A percentile compares a stretch with the other conserved stretches of the same genome.
phyloP scores from a whole-genome alignment of 2,113 vertebrate genomes.

The Phylloscopus whistleri region DNA sequence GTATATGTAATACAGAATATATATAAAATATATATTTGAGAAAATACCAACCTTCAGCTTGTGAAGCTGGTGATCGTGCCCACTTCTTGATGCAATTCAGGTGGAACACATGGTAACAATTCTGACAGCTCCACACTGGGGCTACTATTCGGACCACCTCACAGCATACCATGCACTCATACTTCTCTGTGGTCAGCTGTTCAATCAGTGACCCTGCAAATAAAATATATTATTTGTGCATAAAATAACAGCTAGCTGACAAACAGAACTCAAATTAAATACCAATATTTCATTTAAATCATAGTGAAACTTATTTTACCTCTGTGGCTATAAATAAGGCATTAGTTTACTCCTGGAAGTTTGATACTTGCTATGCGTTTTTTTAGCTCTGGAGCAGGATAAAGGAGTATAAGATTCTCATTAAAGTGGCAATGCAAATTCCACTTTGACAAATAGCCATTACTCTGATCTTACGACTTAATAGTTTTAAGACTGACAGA shows the following conservation, averaged over 20 bases:
- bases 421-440: background rate
- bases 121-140: conserved; percentile 95
- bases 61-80: conserved; percentile 94
- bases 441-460: background rate
- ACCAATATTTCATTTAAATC: background rate
- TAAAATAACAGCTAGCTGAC: background rate
- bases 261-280: background rate
- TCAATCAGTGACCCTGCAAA: conserved; percentile 90
- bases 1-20: background rate
- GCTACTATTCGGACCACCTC: conserved; percentile 87
- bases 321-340: background rate
- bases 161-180: conserved; percentile 99
- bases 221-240: background rate
- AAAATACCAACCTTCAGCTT: conserved; percentile 84
- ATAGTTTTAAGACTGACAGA: background rate
- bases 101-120: conserved; percentile 97
- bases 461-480: background rate
- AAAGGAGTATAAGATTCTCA: background rate
- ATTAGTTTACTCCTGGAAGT: background rate
- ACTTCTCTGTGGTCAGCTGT: conserved; percentile 94
- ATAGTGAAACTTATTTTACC: background rate
- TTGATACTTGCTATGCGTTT: background rate
- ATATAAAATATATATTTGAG: background rate
- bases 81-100: conserved; percentile 97
- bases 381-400: background rate